Conservation (phyloP, 2,113 vertebrate genomes). For the Carassius auratus region DNA sequence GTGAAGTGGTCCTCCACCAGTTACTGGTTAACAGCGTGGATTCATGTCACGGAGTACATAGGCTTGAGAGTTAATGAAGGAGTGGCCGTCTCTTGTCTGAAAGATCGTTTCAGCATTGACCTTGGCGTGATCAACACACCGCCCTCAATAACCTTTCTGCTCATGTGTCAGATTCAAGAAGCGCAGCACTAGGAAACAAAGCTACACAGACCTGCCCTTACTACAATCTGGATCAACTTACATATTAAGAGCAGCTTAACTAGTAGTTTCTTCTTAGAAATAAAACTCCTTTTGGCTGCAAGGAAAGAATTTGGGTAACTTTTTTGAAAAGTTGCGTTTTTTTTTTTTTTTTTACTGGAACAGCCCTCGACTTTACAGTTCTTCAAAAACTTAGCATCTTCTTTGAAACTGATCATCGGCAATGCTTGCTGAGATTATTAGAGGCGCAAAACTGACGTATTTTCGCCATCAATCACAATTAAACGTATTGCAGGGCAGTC, state of each 20-base stretch:
- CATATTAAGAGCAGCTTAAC: neutral
- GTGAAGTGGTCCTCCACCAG: neutral
- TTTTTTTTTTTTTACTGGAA: no score
- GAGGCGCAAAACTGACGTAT: no score
- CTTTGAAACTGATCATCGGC: neutral
- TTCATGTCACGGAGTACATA: neutral
- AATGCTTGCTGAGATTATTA: neutral
- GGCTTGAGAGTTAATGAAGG: neutral
- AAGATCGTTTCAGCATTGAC: neutral
- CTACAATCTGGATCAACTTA: neutral
- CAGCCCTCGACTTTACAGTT: neutral
- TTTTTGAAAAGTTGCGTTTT: no score
- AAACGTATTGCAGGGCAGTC: neutral
- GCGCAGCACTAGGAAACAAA: neutral
- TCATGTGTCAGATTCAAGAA: constrained; percentile 10
- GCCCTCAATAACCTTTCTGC: neutral
- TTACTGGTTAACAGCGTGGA: constrained; percentile 3
- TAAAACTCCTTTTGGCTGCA: neutral
- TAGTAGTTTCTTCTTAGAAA: neutral
- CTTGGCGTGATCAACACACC: neutral
- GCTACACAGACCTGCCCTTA: neutral
- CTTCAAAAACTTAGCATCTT: neutral
- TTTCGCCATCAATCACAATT: neutral
- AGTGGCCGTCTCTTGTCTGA: neutral
- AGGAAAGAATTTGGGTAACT: neutral